These are phyloP conservation scores for Branchipolynoe longqiensis DNA, from an alignment of 2,888 invertebrate species.

Conservation along the genomic window DNA sequence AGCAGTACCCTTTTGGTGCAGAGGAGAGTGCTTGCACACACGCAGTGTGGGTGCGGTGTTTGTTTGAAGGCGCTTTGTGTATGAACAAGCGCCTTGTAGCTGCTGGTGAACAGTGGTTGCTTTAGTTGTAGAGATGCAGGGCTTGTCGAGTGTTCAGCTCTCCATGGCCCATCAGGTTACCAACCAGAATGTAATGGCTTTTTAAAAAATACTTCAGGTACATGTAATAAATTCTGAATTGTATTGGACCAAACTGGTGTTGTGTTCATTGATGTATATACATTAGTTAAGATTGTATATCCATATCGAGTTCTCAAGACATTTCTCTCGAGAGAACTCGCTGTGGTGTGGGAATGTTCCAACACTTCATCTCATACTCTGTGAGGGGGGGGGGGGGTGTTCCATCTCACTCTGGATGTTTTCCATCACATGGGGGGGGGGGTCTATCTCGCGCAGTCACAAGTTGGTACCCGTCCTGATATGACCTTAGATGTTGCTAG, in stretches of 20 bases:
- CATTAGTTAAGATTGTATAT: too few species aligned
- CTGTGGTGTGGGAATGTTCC: too few species aligned
- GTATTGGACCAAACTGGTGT: conserved; percentile 13
- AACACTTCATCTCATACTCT: too few species aligned
- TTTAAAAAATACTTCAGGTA: conserved; percentile 39
- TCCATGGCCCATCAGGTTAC: conserved; percentile 1
- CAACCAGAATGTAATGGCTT: conserved; percentile 45
- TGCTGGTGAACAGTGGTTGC: background rate
- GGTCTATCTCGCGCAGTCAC: too few species aligned
- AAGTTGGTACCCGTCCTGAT: too few species aligned
- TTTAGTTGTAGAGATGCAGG: conserved; percentile 15
- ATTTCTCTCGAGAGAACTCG: too few species aligned
- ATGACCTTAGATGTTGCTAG: too few species aligned
- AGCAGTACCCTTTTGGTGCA: conserved; percentile 40
- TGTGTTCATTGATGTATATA: too few species aligned
- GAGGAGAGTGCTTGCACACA: background rate
- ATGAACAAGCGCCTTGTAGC: conserved; percentile 23
- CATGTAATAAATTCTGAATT: conserved; percentile 52
- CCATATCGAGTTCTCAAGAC: too few species aligned
- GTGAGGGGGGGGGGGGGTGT: too few species aligned
- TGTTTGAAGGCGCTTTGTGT: background rate
- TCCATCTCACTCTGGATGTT: too few species aligned
- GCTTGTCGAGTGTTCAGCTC: background rate
- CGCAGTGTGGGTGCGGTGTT: background rate
- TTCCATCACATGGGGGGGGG: too few species aligned